Conservation (phyloP, 2,888 invertebrate genomes). For the Seira ritae region DNA sequence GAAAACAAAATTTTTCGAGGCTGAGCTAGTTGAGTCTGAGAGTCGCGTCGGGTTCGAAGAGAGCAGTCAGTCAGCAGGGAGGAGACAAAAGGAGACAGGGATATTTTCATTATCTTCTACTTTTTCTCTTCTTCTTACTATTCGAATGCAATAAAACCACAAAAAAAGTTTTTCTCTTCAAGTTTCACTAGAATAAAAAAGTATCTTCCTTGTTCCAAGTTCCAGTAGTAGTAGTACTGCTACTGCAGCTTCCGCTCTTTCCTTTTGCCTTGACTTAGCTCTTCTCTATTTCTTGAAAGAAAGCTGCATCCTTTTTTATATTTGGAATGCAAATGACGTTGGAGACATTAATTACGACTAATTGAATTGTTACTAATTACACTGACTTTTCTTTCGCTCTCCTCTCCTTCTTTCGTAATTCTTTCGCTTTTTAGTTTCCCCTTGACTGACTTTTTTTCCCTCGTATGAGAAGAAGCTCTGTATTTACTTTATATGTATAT, state of each 20-base stretch:
- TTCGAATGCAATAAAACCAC: constrained; percentile 21
- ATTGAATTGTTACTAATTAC: constrained; percentile 74
- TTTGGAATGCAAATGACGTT: constrained; percentile 73
- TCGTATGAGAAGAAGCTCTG: neutral
- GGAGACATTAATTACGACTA: constrained; percentile 74
- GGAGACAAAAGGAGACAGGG: constrained; percentile 5
- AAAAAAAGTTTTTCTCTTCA: constrained; percentile 5
- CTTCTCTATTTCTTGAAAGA: neutral
- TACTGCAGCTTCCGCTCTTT: constrained; percentile 55
- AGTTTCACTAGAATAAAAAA: constrained; percentile 11
- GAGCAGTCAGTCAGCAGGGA: neutral
- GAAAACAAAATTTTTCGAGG: constrained; percentile 3
- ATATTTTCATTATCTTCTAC: constrained; percentile 17
- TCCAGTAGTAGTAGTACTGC: constrained; percentile 24
- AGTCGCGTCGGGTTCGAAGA: constrained; percentile 14
- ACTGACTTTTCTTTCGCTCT: constrained; percentile 72
- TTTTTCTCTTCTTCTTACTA: neutral
- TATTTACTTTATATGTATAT: neutral
- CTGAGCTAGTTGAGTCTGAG: constrained; percentile 7
- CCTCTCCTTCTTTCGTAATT: constrained; percentile 58
- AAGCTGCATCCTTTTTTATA: constrained; percentile 56
- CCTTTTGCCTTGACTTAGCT: neutral
- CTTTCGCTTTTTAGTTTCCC: constrained; percentile 53
- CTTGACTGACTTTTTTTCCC: constrained; percentile 60
- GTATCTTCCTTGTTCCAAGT: neutral